Evolutionary conservation across 2,888 invertebrate genomes (phyloP), one percentile per base, ranked within the genome.

Genomic region (Quadriops clusia): DNA sequence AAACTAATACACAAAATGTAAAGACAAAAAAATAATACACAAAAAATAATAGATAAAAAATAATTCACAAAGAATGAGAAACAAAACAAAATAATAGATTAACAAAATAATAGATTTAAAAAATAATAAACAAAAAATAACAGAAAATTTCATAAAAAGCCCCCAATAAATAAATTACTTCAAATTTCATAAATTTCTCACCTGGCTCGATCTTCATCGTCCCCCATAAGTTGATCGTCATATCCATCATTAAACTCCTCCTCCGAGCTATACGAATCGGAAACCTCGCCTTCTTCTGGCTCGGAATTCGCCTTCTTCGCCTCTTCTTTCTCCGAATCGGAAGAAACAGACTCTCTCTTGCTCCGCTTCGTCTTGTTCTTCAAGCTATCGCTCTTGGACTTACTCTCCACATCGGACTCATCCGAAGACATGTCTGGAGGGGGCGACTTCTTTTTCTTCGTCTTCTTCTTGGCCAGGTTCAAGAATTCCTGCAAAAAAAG

Each of bases 221-320:
- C 94, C 0, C 94, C 94, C 82, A 95, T 94, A 15, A 95, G 70
- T 54, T 95, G 86, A 40, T 95, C 94, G 56, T 94, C 95, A 48
- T 86, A 93, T 39, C 95, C 95, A 64, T 97, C 95, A 54, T 91
- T 82, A 54, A 94, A 95, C 58, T 93, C 91, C 43, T 82, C 83
- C 40, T 86, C 81, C 31, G 71, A 73, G 43, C 70, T 72, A 1
- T 66, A 68, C 40, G 75, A 72, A 38, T 59, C 59, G 1, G 85
- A 85, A 0, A 91, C 89, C 63, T 91, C 90, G 15, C 85, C 86
- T 70, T 87, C 87, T 58, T 87, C 86, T 0, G 81, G 80, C 49
- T 87, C 86, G 29, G 81, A 81, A 38, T 68, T 69, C 5, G 65
- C 63, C n/a, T 67, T 49, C 18, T 60, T 57, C 31, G 71, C 70